Conservation (phyloP, 2,797 vertebrate species). For the Myripristis jacobus region DNA sequence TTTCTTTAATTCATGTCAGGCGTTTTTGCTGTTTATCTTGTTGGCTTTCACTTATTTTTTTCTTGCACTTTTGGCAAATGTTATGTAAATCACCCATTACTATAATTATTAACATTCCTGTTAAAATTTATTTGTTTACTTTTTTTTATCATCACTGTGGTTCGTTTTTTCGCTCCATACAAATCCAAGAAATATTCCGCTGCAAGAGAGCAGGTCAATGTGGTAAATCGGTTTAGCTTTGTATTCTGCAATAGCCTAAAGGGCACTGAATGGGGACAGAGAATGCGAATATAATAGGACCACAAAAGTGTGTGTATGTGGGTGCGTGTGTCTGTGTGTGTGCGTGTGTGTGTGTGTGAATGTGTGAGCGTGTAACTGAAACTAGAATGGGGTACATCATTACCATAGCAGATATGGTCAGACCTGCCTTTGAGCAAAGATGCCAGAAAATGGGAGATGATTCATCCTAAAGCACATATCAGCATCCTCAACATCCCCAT, state of each 20-base stretch:
- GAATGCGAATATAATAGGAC: neutral
- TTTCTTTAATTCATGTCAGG: neutral
- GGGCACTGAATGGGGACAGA: conserved; percentile 10
- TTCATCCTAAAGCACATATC: conserved; percentile 51
- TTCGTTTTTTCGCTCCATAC: neutral
- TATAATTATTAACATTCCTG: neutral
- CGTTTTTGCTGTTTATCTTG: neutral
- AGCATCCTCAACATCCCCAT: conserved; percentile 46
- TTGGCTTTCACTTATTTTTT: neutral
- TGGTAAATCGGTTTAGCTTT: neutral
- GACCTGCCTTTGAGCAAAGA: conserved; percentile 42
- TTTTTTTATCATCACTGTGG: neutral
- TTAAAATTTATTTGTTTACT: neutral
- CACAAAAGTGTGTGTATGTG: conserved; percentile 4
- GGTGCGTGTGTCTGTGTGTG: neutral
- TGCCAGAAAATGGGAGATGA: conserved; percentile 50
- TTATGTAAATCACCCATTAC: too few relatives aligned
- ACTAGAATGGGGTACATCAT: conserved; percentile 19
- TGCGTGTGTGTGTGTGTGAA: conserved; percentile 1
- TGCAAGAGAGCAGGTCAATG: neutral
- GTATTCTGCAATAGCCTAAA: neutral
- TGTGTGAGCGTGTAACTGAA: conserved; percentile 6
- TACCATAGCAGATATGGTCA: conserved; percentile 20
- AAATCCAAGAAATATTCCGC: neutral
- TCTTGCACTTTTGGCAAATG: neutral